phyloP scores from a whole-genome alignment of 2,113 vertebrate genomes.

The Corythaixoides concolor region DNA sequence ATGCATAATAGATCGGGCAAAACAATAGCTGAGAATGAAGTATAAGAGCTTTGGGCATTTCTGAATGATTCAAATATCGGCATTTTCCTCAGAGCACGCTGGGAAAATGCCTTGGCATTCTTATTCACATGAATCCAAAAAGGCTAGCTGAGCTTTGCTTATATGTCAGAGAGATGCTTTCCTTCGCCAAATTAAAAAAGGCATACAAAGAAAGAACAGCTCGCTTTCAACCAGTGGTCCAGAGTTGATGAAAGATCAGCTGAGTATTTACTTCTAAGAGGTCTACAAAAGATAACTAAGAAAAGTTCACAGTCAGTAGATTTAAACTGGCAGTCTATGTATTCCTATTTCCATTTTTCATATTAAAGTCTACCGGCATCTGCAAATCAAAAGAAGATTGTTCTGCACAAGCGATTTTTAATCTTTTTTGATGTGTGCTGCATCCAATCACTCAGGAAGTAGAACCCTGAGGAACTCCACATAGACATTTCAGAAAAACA shows the following conservation, averaged over 20 bases:
- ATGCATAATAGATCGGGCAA: slow-evolving; percentile 24
- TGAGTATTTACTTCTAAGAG: not conserved
- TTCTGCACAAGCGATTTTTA: not conserved
- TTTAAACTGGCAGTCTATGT: not conserved
- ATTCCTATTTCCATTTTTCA: not conserved
- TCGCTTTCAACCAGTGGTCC: not conserved
- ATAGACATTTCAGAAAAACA: not conserved
- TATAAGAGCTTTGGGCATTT: slow-evolving; percentile 36
- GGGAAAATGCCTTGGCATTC: slow-evolving; percentile 21
- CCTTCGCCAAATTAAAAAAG: not conserved
- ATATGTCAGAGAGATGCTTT: not conserved
- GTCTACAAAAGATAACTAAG: not conserved
- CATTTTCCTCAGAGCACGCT: slow-evolving; percentile 6
- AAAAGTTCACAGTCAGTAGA: not conserved
- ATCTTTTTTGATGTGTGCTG: not conserved
- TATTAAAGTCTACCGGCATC: not conserved
- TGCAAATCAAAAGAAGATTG: not conserved
- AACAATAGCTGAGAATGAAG: slow-evolving; percentile 50
- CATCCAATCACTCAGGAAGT: not conserved
- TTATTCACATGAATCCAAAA: not conserved
- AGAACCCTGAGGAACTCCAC: not conserved
- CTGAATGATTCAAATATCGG: not conserved
- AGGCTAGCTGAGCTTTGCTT: slow-evolving; percentile 1
- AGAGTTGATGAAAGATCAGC: not conserved
- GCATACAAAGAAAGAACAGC: not conserved